phyloP scores from a whole-genome alignment of 2,113 vertebrate species.

The Typhlomys cinereus region DNA sequence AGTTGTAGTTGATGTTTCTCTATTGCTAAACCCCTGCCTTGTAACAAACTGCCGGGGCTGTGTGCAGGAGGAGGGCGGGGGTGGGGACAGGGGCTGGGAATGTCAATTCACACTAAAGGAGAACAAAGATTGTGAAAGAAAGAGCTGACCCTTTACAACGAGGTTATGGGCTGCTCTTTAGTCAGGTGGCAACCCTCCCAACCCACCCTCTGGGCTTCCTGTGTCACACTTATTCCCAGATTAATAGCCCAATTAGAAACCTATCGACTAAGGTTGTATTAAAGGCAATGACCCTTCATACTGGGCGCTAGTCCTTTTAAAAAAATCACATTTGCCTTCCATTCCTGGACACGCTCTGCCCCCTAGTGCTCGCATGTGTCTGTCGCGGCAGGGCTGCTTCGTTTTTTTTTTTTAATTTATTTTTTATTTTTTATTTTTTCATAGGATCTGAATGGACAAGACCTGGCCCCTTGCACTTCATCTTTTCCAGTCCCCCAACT shows the following conservation, averaged over 20 bases:
- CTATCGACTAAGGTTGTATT: constrained; percentile 47
- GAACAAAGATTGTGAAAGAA: constrained; percentile 40
- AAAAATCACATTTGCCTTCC: not conserved
- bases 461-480: not conserved
- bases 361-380: constrained; percentile 44
- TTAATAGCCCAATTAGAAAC: constrained; percentile 73
- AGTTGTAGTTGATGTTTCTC: not conserved
- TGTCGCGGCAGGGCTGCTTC: constrained; percentile 31
- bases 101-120: constrained; percentile 40
- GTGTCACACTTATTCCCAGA: constrained; percentile 62
- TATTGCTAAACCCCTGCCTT: not conserved
- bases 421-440: constrained; percentile 46
- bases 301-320: not conserved
- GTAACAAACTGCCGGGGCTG: not conserved
- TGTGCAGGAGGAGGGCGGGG: not conserved
- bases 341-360: constrained; percentile 63
- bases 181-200: not conserved
- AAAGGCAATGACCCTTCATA: constrained; percentile 51
- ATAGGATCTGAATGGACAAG: not conserved
- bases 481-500: not conserved
- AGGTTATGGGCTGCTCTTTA: constrained; percentile 13
- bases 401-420: constrained; percentile 59
- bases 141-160: constrained; percentile 30
- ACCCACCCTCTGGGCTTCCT: constrained; percentile 12
- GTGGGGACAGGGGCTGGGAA: not conserved